Base-by-base conservation (phyloP, 2,888 invertebrate genomes). In the Arge pagana region DNA sequence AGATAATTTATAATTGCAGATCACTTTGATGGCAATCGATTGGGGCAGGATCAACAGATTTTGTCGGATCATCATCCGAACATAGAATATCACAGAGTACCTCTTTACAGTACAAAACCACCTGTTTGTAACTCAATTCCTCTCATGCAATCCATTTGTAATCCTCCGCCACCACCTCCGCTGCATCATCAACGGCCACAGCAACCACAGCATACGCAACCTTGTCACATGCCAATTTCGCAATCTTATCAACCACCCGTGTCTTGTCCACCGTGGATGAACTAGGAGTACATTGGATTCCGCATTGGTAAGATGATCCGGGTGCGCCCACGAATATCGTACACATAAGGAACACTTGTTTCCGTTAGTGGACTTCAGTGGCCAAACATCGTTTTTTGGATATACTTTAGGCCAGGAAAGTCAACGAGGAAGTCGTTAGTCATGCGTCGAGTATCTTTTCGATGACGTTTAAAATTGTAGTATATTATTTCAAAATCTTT, bases 91-190 rank as follows among this genome's bases (percentile, higher is more conserved):
- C 67, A 67, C 59, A 67, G 65, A 54, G 58, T 65, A 53, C 59
- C 64, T 18, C 66, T 60, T 8, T 68, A 66, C 35, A 60, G 62
- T 24, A 54, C 62, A 50, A 72, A 71, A 61, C 66, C 68, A 37
- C 66, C 67, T 10, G 65, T 70, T 48, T 64, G 59, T 53, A 67
- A 63, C 54, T 62, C 66, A 13, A 59, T 67, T 33, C 68, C 70
- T 26, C 60, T 71, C 45, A 67, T 71, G 64, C 70, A 69, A 50
- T 71, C 70, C 6, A 70, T 70, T 48, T 72, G 72, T 52, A 70
- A 71, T 62, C 72, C 72, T 28, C 71, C 71, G 3, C 71, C 72
- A 8, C 68, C 70, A 6, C 70, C 65, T 4, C 64, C 72, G 5
- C 70, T 66, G 8, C 45, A 45, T 21, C 45, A 50, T 30, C 45